Base-by-base conservation (phyloP, 1,140 invertebrate species). In the Wasmannia auropunctata region DNA sequence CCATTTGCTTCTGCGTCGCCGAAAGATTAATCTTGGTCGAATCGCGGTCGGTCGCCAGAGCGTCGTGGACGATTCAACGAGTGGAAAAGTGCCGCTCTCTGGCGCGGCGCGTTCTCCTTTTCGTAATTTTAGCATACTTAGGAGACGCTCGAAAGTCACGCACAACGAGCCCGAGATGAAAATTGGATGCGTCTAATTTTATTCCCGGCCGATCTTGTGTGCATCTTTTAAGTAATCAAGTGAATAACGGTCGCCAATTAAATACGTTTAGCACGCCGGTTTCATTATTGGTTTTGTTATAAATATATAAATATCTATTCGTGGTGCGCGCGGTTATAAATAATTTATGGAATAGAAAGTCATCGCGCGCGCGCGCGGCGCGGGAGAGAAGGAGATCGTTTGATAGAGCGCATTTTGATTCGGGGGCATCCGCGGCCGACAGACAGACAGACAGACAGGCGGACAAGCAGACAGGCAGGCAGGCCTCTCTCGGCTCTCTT, bases 311-410 rank as follows among this genome's bases (percentile, higher is more conserved):
- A 67, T 67, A 67, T 46, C 34, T 67, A 28, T 22, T 46, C n/a
- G 11, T 22, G 63, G 11, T 14, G 63, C 11, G 63, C 31, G 34
- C 56, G n/a, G 8, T 40, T 28, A 16, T 46, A 46, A 43, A 46
- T 67, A 25, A 67, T 67, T 43, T 43, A 67, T 46, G 22, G 14
- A 46, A 46, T 67, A 67, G 63, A 67, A 67, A 67, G 63, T 46
- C 37, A 16, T 43, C 14, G n/a, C 11, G 63, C 63, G 22, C 37
- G 37, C 14, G n/a, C 11, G 63, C 63, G 22, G n/a, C n/a, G 28
- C 58, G 65, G 14, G 69, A 31, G 22, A 49, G 40, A 28, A 25
- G 25, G 28, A 34, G 69, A 74, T 72, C 69, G 28, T 54, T n/a
- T 51, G 46, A 72, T 74, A 31, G 34, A n/a, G 25, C 10, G 37